Evolutionary conservation across 2,113 vertebrate species (phyloP), one percentile per base, ranked within the genome.

Genomic region (Chloropsis cyanopogon): DNA sequence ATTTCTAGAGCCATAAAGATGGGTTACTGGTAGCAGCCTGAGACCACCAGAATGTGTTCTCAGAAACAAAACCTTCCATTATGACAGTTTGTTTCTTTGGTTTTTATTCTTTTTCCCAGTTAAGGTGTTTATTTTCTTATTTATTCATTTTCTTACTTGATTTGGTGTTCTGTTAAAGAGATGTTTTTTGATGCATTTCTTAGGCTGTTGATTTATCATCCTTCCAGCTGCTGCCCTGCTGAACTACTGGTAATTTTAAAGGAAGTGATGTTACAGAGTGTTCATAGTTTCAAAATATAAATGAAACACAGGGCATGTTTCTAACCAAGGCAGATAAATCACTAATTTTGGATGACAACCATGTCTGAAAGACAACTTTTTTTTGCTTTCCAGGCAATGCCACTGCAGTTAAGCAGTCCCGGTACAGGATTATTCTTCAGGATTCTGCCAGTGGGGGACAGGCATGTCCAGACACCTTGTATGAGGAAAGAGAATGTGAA

Each of bases 401-500:
- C 31, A 98, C 98, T 35, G 73, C 86, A 65, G 83, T 97, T 80
- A 98, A 98, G 64, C 99, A 99, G 97, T 99, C 98, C 63, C 97
- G 99, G 56, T 98, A 99, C 80, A 98, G 99, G 93, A 99, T 98
- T 93, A 96, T 99, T 44, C 49, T 99, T 94, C 99, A 99, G 95
- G 98, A 98, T 86, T 91, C 99, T 92, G 97, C 98, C 78, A 98
- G 96, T 68, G 98, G 98, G 88, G 99, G 99, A 78, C 98, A 98
- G 57, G 98, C 98, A 26, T 99, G 99, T 87, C 99, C 99, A 0
- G 99, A 99, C 96, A 99, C 99, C 7, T 97, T 99, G 83, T 99
- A 98, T 91, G 99, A 99, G 91, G 99, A 99, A 93, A 98, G 99
- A 92, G 99, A 99, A 57, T 99, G 99, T 97, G 99, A 99, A 97